Percentiles rank a stretch among this genome's conserved stretches.
Evolutionary conservation across 2,888 invertebrate genomes (phyloP).

Genomic region (Baronia brevicornis): DNA sequence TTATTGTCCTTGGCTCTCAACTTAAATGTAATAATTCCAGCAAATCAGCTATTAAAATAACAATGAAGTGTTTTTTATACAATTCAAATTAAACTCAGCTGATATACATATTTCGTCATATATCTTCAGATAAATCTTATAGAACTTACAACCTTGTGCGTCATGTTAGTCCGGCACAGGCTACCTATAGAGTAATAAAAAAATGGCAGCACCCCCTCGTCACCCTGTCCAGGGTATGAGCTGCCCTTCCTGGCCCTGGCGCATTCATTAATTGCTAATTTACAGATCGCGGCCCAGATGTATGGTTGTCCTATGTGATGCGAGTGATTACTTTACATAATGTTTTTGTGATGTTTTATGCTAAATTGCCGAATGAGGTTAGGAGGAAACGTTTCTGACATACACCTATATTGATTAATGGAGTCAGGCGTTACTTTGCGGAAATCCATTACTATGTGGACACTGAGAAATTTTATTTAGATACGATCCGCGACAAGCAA

Average conservation of each 20-base stretch:
- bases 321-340: neutral
- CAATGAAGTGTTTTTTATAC: no score
- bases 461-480: no score
- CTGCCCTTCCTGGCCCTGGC: slow-evolving; percentile 26
- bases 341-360: neutral
- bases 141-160: slow-evolving; percentile 14
- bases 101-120: neutral
- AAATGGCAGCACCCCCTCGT: slow-evolving; percentile 27
- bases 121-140: slow-evolving; percentile 17
- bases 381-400: neutral
- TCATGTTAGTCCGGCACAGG: slow-evolving; percentile 20
- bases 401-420: no score
- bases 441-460: no score
- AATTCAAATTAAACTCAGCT: no score
- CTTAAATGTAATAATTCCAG: no score
- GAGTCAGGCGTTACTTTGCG: no score
- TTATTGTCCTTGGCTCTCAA: no score
- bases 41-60: no score
- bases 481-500: no score
- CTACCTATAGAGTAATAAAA: slow-evolving; percentile 25
- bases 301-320: slow-evolving; percentile 24
- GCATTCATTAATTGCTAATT: slow-evolving; percentile 68
- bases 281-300: slow-evolving; percentile 59
- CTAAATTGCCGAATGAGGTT: neutral
- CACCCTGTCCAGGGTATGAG: slow-evolving; percentile 23